These are phyloP conservation scores for Pollenia angustigena DNA, from an alignment of 2,888 invertebrate species.

Conservation along the genomic window DNA sequence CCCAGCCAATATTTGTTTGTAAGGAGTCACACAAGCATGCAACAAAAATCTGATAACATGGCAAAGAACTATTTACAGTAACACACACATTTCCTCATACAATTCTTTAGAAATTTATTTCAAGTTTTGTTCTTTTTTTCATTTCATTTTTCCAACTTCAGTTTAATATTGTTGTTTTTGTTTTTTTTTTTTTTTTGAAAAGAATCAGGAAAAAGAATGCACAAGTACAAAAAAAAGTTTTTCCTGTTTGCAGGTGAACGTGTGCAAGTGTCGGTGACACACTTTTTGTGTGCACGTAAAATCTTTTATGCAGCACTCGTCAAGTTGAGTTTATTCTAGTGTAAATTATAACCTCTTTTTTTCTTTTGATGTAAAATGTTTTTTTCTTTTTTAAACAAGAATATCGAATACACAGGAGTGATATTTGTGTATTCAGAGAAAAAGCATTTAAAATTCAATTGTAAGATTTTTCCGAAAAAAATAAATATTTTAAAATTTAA, in stretches of 20 bases:
- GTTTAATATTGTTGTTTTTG: not conserved
- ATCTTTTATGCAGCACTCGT: not conserved
- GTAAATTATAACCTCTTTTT: slow-evolving; percentile 9
- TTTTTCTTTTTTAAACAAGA: not conserved
- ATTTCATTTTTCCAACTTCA: not conserved
- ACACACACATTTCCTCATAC: not conserved
- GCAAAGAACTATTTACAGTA: not conserved
- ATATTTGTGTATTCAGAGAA: not conserved
- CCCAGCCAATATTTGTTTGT: not conserved
- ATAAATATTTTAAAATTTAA: not conserved
- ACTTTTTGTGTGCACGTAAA: slow-evolving; percentile 8
- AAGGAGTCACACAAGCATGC: not conserved
- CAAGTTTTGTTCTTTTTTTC: not conserved
- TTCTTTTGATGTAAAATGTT: not conserved
- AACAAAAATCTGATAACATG: not conserved
- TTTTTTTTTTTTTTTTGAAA: not conserved
- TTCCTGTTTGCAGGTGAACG: slow-evolving; percentile 12
- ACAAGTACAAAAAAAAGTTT: not conserved
- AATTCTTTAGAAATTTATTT: slow-evolving; percentile 8
- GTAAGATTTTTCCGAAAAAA: not conserved
- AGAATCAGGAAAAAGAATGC: not conserved
- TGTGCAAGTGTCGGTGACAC: slow-evolving; percentile 26
- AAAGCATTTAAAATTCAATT: not conserved
- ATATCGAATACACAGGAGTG: not conserved
- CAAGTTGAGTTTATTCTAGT: slow-evolving; percentile 27